phyloP scores from a whole-genome alignment of 2,797 vertebrate species.

The Pangasius djambal region DNA sequence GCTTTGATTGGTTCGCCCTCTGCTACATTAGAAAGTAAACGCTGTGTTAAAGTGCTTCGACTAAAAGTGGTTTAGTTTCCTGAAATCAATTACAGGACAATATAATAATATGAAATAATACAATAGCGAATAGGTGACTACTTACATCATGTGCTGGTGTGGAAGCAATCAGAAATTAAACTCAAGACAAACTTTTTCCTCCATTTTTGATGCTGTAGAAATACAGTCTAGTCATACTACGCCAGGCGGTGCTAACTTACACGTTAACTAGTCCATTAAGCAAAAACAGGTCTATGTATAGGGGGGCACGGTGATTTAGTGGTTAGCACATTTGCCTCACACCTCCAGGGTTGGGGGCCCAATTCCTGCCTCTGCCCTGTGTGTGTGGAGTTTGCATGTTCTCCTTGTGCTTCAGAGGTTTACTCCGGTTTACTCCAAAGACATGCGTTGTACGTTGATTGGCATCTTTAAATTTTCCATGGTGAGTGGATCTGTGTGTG shows the following conservation, averaged over 20 bases:
- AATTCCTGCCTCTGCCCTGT: background rate
- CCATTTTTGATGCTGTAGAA: background rate
- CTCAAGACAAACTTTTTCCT: background rate
- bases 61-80: background rate
- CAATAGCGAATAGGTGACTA: background rate
- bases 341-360: too few species aligned
- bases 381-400: too few species aligned
- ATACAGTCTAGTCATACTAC: background rate
- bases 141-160: background rate
- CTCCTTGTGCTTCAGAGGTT: too few species aligned
- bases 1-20: slow-evolving; percentile 40
- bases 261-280: background rate
- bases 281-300: background rate
- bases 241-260: background rate
- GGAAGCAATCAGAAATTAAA: background rate
- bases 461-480: too few species aligned
- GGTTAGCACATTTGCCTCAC: too few species aligned
- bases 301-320: too few species aligned
- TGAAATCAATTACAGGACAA: background rate
- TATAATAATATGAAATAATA: background rate
- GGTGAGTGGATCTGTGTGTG: too few species aligned
- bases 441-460: too few species aligned
- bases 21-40: slow-evolving; percentile 35
- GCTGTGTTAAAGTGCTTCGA: background rate
- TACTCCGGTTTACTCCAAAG: too few species aligned